Percentiles rank a stretch among this genome's conserved stretches.
phyloP scores from a whole-genome alignment of 2,888 invertebrate species.

The Cryptus viduatorius region DNA sequence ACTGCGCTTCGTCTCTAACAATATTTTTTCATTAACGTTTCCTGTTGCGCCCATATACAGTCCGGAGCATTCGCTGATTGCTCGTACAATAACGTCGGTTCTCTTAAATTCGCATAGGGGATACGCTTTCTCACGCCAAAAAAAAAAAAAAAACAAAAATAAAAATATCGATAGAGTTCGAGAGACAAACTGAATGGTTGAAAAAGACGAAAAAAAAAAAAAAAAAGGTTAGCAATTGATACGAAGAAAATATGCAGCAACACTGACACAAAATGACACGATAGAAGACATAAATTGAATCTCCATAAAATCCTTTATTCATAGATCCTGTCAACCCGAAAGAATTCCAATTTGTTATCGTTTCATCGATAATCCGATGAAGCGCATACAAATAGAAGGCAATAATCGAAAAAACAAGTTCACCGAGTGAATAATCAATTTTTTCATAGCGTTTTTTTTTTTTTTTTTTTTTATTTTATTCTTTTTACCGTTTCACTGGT shows the following conservation, averaged over 20 bases:
- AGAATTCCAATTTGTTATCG: constrained; percentile 64
- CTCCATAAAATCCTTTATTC: constrained; percentile 64
- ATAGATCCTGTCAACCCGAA: constrained; percentile 48
- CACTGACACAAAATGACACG: constrained; percentile 33
- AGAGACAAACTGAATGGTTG: constrained; percentile 13
- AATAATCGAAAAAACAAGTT: constrained; percentile 44
- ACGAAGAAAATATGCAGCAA: constrained; percentile 23
- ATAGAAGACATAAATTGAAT: constrained; percentile 55
- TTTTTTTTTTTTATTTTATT: constrained; percentile 15
- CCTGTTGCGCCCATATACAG: constrained; percentile 40
- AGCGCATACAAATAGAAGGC: constrained; percentile 56
- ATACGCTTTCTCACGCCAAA: constrained; percentile 47
- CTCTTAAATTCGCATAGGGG: constrained; percentile 37
- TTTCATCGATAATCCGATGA: constrained; percentile 63
- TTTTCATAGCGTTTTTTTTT: not conserved
- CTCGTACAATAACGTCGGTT: constrained; percentile 49
- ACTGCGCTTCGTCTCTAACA: constrained; percentile 22
- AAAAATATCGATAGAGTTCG: constrained; percentile 46
- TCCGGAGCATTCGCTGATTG: constrained; percentile 44
- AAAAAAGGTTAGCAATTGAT: constrained; percentile 16
- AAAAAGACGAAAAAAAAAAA: constrained; percentile 27
- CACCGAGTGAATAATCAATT: constrained; percentile 42
- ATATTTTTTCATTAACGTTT: constrained; percentile 65
- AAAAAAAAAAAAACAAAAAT: constrained; percentile 67
- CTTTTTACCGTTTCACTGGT: not conserved